Base-by-base conservation (phyloP, 1,140 invertebrate genomes). In the Listronotus oregonensis region DNA sequence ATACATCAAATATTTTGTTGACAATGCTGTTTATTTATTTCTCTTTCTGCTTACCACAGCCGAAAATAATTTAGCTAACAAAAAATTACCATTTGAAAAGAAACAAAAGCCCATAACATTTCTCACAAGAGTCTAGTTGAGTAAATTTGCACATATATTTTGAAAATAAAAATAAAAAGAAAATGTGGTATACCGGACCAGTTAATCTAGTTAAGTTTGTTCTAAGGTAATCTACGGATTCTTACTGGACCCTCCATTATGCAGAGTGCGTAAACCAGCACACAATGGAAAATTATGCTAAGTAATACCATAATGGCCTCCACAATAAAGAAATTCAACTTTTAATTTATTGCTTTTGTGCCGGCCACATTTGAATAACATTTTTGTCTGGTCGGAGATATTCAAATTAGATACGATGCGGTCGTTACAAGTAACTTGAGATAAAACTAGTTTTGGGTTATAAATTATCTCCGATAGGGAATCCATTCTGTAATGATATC, bases 221-320 rank as follows among this genome's bases (percentile, higher is more conserved):
- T 27, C 21, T 10, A 37, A 37, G 34, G 34, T 37, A 12, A 37
- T 37, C 34, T 52, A 52, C 27, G 50, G 10, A 52, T 52, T 52
- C 60, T 17, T 17, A 15, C 47, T 34, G 21, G 52, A 58, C 52
- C 61, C 61, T 56, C 42, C 50, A 57, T 49, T 57, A 57, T 64
- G 62, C 43, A 64, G 42, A 64, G 43, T 57, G 54, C 43, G 54
- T 40, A 43, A 42, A 49, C 32, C 44, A 64, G 49, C 60, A 31
- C 34, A 64, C 62, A 64, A 64, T 64, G 18, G 62, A 58, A 64
- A 64, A 64, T 64, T 64, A 64, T 58, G 47, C 55, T 9, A 52
- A 49, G 46, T 64, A 64, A 64, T 64, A 42, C 40, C 34, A 18
- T 39, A 64, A 64, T 64, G 62, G 54, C 54, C 9, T 57, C 54